Conservation (phyloP, 2,888 invertebrate genomes). For the Drosophila sordidula region DNA sequence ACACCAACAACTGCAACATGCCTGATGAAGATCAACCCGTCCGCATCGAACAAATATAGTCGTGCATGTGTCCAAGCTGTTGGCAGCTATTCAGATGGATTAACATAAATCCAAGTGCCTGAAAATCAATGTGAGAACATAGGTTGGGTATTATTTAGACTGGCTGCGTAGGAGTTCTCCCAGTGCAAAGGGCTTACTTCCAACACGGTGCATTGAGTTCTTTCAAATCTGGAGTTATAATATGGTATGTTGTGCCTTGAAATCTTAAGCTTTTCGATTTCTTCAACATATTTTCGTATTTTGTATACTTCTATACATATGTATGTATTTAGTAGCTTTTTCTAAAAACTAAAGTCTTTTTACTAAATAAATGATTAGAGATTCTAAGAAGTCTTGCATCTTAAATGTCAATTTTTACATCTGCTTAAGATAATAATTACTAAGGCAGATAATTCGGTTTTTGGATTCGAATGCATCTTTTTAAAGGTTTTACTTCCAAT, state of each 20-base stretch:
- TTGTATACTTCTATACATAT: neutral
- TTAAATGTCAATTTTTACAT: too few species aligned
- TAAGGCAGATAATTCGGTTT: too few species aligned
- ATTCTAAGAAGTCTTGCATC: too few species aligned
- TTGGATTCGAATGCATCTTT: too few species aligned
- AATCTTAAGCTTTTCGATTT: conserved; percentile 15
- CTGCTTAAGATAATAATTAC: too few species aligned
- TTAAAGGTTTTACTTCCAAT: too few species aligned
- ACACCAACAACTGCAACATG: conserved; percentile 20
- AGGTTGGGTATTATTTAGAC: conserved; percentile 15
- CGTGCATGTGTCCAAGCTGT: conserved; percentile 72
- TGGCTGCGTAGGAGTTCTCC: conserved; percentile 45
- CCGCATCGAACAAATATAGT: conserved; percentile 66
- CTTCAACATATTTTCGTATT: neutral
- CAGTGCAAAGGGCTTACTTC: conserved; percentile 32
- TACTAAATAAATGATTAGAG: too few species aligned
- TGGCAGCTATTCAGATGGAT: conserved; percentile 80
- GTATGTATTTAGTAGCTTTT: too few species aligned
- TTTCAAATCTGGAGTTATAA: conserved; percentile 25
- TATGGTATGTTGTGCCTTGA: conserved; percentile 24
- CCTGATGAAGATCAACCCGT: conserved; percentile 48
- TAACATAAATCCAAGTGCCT: conserved; percentile 68
- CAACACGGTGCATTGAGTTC: neutral
- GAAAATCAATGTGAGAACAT: conserved; percentile 73
- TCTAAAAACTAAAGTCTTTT: too few species aligned